Evolutionary conservation across 53 echinoderm and acorn worm genomes (phyloP), one percentile per base, ranked within the genome.

Genomic region (Antedon mediterranea): DNA sequence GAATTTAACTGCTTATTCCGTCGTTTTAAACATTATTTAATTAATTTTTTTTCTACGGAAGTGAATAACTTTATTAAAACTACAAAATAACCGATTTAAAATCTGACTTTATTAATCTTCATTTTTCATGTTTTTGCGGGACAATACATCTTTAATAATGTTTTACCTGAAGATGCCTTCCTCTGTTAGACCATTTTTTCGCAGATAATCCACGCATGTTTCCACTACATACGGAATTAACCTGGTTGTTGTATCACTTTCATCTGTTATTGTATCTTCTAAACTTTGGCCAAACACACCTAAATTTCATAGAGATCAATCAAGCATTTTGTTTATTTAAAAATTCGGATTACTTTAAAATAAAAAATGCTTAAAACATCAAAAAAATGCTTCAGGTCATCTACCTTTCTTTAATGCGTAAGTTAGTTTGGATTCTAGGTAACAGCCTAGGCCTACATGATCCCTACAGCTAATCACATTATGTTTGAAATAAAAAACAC

Each of bases 121-220:
- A n/a, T n/a, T n/a, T n/a, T n/a, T n/a, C n/a, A n/a, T n/a, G n/a
- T n/a, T n/a, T n/a, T n/a, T n/a, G n/a, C n/a, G n/a, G n/a, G n/a
- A n/a, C n/a, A n/a, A n/a, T n/a, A n/a, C n/a, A n/a, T n/a, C n/a
- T n/a, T n/a, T n/a, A n/a, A n/a, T n/a, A n/a, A n/a, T n/a, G n/a
- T n/a, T 83, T 28, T 80, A 97, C 98, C 98, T 92, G 81, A 97
- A 97, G 72, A 95, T 87, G 18, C 92, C 98, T 77, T 97, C 98
- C 42, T 97, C 98, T 43, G 88, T 81, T 29, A 97, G 80, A 5
- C 92, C 98, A 72, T 85, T 83, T 73, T 78, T 82, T 31, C 88
- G 41, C 28, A 97, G 78, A 79, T 87, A 86, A 28, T 80, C 73
- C 30, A 92, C 86, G 33, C 98, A 93, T 43, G 82, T 23, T 71